Base-by-base conservation (phyloP, 1,140 invertebrate genomes). In the Caerostris extrusa region DNA sequence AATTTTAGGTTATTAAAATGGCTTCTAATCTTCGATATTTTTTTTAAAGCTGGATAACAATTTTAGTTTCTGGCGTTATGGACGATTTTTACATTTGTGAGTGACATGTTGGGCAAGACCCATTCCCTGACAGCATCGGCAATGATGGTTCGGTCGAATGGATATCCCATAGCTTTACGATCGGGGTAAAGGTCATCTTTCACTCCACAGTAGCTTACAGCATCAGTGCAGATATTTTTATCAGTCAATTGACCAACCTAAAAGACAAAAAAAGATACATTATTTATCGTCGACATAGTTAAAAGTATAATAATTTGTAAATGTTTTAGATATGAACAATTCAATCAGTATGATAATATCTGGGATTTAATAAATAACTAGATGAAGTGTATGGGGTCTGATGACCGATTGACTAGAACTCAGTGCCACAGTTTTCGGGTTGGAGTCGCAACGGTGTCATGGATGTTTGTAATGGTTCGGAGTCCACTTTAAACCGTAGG, bases 181-280 rank as follows among this genome's bases (percentile, higher is more conserved):
- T 95, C 94, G 14, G 93, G 90, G 19, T 92, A 93, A 6, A 89
- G 61, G 7, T 94, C 55, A 64, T 94, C 83, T 50, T 88, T 87
- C 19, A 69, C 83, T 34, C 94, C 91, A 85, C 94, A 95, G 61
- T 94, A 94, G 55, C 93, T 94, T 19, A 94, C 93, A 17, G 93
- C 93, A 88, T 94, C 93, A 6, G 86, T 50, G 19, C 93, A 94
- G 12, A 91, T 58, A 34, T 71, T 60, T 34, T 93, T 87, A 55
- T 93, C 69, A 53, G 85, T 93, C 0, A 93, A n/a, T 12, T 88
- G 85, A 12, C 92, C 92, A 87, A 93, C 92, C 92, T 93, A 12
- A 5, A 87, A 89, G 34, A 34, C 34, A 81, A 58, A 56, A 53
- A 64, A 64, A 56, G 7, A 77, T 64, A 17, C 3, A 10, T 64